Percentiles rank a stretch among this genome's conserved stretches.
These are phyloP conservation scores for Silurus aristotelis DNA, from an alignment of 2,797 vertebrate species.

Conservation along the genomic window DNA sequence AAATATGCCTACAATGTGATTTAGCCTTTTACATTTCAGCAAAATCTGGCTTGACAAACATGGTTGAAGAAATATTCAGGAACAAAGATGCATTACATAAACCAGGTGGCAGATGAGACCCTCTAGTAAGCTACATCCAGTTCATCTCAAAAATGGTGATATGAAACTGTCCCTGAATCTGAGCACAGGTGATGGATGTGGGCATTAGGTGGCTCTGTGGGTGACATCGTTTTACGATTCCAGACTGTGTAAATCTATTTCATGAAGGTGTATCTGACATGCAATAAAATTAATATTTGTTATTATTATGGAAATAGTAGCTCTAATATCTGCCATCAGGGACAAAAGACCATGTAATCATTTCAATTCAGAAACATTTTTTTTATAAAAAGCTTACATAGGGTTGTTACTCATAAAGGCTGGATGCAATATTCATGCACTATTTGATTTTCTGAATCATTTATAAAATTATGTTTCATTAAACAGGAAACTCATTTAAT, in stretches of 20 bases:
- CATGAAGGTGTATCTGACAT: conserved; percentile 7
- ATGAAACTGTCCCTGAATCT: conserved; percentile 30
- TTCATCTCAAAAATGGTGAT: conserved; percentile 25
- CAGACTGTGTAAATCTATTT: conserved; percentile 21
- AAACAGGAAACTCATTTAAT: not conserved
- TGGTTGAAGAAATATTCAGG: not conserved
- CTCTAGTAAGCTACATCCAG: conserved; percentile 16
- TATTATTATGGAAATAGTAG: conserved; percentile 5
- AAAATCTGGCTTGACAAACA: conserved; percentile 22
- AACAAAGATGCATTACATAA: conserved; percentile 22
- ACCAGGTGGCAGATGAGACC: not conserved
- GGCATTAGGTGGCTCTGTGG: conserved; percentile 26
- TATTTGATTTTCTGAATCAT: not conserved
- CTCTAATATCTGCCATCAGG: conserved; percentile 10
- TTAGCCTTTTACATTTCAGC: conserved; percentile 42
- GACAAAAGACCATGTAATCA: not conserved
- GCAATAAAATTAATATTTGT: conserved; percentile 24
- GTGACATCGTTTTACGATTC: conserved; percentile 24
- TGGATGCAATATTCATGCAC: not conserved
- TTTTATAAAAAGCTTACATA: not conserved
- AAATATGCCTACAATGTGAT: conserved; percentile 36
- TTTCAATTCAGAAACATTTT: not conserved
- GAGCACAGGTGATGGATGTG: conserved; percentile 9
- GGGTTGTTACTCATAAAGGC: not conserved
- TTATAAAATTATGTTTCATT: not conserved